Percentiles rank a stretch among this genome's conserved stretches.
These are phyloP conservation scores for Drosophila santomea DNA, from an alignment of 1,140 invertebrate species.

Conservation along the genomic window DNA sequence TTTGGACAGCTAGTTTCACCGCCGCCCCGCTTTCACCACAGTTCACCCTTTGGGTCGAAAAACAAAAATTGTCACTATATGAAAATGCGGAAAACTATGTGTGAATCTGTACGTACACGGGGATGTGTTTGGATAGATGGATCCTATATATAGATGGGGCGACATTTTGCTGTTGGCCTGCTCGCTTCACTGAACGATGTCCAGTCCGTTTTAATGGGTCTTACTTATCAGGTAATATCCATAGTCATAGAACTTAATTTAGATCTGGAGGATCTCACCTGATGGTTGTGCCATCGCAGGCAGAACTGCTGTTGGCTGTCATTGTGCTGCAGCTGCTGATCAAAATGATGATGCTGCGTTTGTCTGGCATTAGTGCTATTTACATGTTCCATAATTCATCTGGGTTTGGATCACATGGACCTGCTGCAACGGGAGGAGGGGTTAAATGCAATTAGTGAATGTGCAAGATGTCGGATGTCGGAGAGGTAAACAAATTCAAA, in stretches of 20 bases:
- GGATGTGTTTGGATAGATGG: conserved; percentile 35
- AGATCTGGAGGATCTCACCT: conserved; percentile 84
- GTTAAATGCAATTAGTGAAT: conserved; percentile 29
- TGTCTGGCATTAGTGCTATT: conserved; percentile 71
- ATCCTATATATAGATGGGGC: conserved; percentile 73
- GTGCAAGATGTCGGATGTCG: conserved; percentile 17
- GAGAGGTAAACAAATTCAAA: conserved; percentile 29
- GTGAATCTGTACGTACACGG: conserved; percentile 57
- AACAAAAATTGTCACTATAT: conserved; percentile 73
- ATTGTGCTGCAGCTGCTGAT: conserved; percentile 75
- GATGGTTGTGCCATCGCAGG: conserved; percentile 92
- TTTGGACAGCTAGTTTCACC: conserved; percentile 51
- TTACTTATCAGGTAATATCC: conserved; percentile 28
- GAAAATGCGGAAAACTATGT: conserved; percentile 79
- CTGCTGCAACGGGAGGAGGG: conserved; percentile 45
- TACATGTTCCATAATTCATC: conserved; percentile 84
- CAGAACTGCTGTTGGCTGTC: conserved; percentile 89
- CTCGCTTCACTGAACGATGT: conserved; percentile 64
- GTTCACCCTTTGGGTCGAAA: conserved; percentile 36
- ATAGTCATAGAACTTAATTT: conserved; percentile 1
- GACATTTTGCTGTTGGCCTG: conserved; percentile 59
- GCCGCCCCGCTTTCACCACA: conserved; percentile 1
- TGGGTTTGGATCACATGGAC: conserved; percentile 44
- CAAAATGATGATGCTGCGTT: conserved; percentile 69
- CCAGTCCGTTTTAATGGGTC: conserved; percentile 63